Base-by-base conservation (phyloP, 2,797 vertebrate species). In the Anas capensis region DNA sequence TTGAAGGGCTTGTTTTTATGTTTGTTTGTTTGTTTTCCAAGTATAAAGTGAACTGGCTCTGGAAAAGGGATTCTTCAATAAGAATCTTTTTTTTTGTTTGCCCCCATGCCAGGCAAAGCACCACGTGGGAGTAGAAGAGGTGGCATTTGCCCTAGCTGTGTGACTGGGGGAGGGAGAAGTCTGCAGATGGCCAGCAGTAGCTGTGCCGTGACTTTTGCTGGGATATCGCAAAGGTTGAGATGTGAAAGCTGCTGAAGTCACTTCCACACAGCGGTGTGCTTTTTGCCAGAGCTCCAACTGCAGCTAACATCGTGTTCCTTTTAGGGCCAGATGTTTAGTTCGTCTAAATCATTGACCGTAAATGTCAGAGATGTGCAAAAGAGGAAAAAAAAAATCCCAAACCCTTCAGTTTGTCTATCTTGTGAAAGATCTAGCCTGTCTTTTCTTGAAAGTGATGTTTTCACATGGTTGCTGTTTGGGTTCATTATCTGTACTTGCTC, bases 221-320 rank as follows among this genome's bases (percentile, higher is more conserved):
- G 79, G 66, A 49, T 86, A 70, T 54, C 82, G 81, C 53, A 83
- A 77, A 90, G 64, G 44, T 1, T 88, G 77, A 77, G 51, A 57
- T 82, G 34, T 0, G 0, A 84, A 88, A 75, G 79, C 51, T 75
- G 29, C 71, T 76, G 66, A 75, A 53, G 31, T 76, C 51, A 79
- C 68, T 85, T 78, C n/a, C 48, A 17, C 60, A 80, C 46, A 78
- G 80, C 46, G 82, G 14, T 34, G 33, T 76, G 38, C 65, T 84
- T 21, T 95, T 97, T 96, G 73, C 42, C 68, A 62, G 64, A 53
- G 85, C 91, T 92, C 36, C 93, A 81, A 97, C 94, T 90, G 81
- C 61, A 93, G 80, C 65, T 87, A 86, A 81, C 61, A 68, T 72
- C 92, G 54, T 64, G 68, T 70, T 71, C 49, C 76, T 97, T 97